phyloP scores from a whole-genome alignment of 2,113 vertebrate species.

The Glaucidium brasilianum region DNA sequence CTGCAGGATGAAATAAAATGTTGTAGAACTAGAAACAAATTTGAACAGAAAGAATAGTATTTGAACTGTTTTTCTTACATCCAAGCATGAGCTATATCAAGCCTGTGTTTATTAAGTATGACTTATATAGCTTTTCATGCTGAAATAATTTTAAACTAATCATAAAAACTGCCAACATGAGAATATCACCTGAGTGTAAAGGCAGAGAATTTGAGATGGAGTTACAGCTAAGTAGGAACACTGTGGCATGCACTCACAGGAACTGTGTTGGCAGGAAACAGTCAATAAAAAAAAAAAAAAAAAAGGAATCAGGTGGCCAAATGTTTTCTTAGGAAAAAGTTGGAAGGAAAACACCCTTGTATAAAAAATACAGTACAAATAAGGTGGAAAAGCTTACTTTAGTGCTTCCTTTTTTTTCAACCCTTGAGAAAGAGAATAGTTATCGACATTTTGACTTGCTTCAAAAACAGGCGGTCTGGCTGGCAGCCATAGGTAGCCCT shows the following conservation, averaged over 20 bases:
- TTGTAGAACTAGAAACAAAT: neutral
- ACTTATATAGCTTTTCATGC: neutral
- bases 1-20: neutral
- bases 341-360: neutral
- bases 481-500: neutral
- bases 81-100: neutral
- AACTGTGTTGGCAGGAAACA: neutral
- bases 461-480: neutral
- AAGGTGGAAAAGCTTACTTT: constrained; percentile 20
- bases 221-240: neutral
- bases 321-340: constrained; percentile 3
- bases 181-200: neutral
- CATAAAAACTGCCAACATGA: neutral
- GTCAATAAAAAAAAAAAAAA: neutral
- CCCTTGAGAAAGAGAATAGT: constrained; percentile 13
- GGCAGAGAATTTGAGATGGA: neutral
- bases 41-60: neutral
- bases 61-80: neutral
- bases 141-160: neutral
- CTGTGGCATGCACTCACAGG: neutral
- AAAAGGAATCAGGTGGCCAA: neutral
- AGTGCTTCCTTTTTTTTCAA: neutral
- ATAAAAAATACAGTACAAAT: neutral
- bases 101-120: neutral
- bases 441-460: neutral